Evolutionary conservation across 1,140 invertebrate species (phyloP), one percentile per base, ranked within the genome.

Genomic region (Drosophila arizonae): DNA sequence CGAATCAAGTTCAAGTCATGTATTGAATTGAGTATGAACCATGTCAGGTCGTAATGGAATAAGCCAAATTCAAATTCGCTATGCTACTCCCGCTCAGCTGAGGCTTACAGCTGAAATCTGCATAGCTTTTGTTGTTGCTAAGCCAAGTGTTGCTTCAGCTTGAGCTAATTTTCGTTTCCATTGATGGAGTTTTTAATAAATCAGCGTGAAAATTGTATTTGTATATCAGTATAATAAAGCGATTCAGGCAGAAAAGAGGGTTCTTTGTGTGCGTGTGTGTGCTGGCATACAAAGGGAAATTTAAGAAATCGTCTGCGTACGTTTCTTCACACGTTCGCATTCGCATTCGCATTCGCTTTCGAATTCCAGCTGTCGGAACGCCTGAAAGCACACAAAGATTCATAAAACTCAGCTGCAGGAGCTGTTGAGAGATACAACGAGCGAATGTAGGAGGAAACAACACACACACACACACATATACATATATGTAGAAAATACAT

Each of bases 321-420:
- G 79, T 77, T 84, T 79, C 61, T 86, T 85, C 75, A 78, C 81
- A 86, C 79, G 66, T 69, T 71, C 74, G 69, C 66, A 80, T 74
- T 84, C 66, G 48, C 77, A 77, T 69, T 71, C 74, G 69, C 66
- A 80, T 77, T 84, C 66, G 48, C 77, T 74, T 67, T 77, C 64
- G 58, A 56, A 30, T 24, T 24, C 21, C 21, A 24, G 21, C 70
- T 54, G 64, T 55, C 65, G 11, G 13, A 57, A 86, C 71, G 81
- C 82, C 58, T 78, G 71, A 87, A 63, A 81, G 82, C 81, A 87
- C 81, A 86, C 76, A 69, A 76, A 77, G 79, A 87, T 87, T 87
- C 82, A 86, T 87, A 87, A 79, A 86, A 86, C 57, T 87, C 82
- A 57, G 60, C 6, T 57, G 74, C 70, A 4, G 33, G 28, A 15